A percentile compares a stretch with the other conserved stretches of the same genome.
These are phyloP conservation scores for Sialis lutaria DNA, from an alignment of 2,888 invertebrate species.

Conservation along the genomic window DNA sequence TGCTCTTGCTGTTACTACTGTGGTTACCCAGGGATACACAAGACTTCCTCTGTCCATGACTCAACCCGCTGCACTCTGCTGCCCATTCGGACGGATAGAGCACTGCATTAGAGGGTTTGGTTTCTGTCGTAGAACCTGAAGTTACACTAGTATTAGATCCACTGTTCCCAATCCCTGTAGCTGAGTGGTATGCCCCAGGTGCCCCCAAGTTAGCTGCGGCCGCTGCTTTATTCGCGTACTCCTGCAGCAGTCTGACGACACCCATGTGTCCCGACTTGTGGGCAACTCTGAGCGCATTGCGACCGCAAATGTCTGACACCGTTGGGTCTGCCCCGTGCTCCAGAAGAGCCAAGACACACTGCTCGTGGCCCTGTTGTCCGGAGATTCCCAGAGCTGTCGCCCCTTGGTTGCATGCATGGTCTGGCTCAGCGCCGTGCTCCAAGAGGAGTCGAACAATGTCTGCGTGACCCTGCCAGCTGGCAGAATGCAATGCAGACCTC, in stretches of 20 bases:
- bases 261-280: slow-evolving; percentile 80
- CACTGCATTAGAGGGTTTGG: slow-evolving; percentile 41
- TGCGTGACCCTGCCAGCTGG: slow-evolving; percentile 89
- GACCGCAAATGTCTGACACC: slow-evolving; percentile 72
- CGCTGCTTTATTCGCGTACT: slow-evolving; percentile 29
- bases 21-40: slow-evolving; percentile 45
- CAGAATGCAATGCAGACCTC: slow-evolving; percentile 83
- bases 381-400: slow-evolving; percentile 89
- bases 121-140: slow-evolving; percentile 38
- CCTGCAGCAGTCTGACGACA: slow-evolving; percentile 64
- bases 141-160: slow-evolving; percentile 14
- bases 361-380: slow-evolving; percentile 89
- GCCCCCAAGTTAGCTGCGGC: slow-evolving; percentile 2
- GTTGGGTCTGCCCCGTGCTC: slow-evolving; percentile 74
- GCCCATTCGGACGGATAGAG: slow-evolving; percentile 28
- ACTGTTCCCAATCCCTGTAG: slow-evolving; percentile 21
- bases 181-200: slow-evolving; percentile 21
- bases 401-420: slow-evolving; percentile 88
- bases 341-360: slow-evolving; percentile 67
- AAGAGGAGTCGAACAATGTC: slow-evolving; percentile 66
- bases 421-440: slow-evolving; percentile 63
- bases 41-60: slow-evolving; percentile 29
- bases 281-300: slow-evolving; percentile 77
- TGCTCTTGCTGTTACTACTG: slow-evolving; percentile 63
- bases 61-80: slow-evolving; percentile 22